A percentile compares a stretch with the other conserved stretches of the same genome.
Evolutionary conservation across 1,140 invertebrate genomes (phyloP).

Genomic region (Papilio helenus): DNA sequence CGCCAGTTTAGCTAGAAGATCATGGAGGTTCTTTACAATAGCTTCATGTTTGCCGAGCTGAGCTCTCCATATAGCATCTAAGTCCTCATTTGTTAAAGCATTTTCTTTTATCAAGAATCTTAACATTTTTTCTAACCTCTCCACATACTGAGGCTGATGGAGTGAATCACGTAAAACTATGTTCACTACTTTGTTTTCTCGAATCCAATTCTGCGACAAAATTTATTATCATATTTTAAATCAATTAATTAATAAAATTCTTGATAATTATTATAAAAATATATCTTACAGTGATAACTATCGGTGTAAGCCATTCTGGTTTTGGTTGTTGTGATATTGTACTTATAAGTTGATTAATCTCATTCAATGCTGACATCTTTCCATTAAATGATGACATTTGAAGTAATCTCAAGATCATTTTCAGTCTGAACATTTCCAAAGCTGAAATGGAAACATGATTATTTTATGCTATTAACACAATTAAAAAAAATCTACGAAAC

Average conservation of each 20-base stretch:
- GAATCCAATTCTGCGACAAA: constrained; percentile 94
- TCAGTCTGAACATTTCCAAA: constrained; percentile 97
- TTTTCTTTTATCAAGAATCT: constrained; percentile 98
- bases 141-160: constrained; percentile 99
- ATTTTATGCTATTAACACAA: constrained; percentile 19
- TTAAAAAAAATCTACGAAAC: not conserved
- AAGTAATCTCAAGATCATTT: constrained; percentile 97
- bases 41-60: constrained; percentile 98
- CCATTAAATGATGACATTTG: constrained; percentile 99
- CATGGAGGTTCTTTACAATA: constrained; percentile 98
- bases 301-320: constrained; percentile 96
- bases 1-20: constrained; percentile 97
- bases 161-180: constrained; percentile 97
- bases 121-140: constrained; percentile 98
- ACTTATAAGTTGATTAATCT: constrained; percentile 98
- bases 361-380: constrained; percentile 99
- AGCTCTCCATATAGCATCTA: constrained; percentile 98
- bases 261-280: constrained; percentile 14
- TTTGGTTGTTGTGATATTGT: constrained; percentile 96
- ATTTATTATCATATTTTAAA: not conserved
- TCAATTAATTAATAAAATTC: not conserved
- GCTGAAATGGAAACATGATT: constrained; percentile 85
- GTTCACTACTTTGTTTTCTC: constrained; percentile 97
- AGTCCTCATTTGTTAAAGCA: constrained; percentile 93
- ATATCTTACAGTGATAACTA: constrained; percentile 93